phyloP scores from a whole-genome alignment of 2,113 vertebrate genomes.

The Percopsis transmontana region DNA sequence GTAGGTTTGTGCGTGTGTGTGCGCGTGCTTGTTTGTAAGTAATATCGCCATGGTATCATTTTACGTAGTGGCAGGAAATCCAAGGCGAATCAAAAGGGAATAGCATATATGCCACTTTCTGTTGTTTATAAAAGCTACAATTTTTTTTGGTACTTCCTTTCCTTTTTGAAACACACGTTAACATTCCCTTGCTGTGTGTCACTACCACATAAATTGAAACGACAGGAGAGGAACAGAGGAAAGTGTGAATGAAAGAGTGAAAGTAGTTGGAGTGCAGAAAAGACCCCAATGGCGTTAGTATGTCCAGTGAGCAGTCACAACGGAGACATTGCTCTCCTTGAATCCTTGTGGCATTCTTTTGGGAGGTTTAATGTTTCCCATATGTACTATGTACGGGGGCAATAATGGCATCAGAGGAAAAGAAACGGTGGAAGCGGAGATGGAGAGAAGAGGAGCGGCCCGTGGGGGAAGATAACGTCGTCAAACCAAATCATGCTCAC shows the following conservation, averaged over 20 bases:
- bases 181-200: not conserved
- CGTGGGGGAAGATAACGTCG: constrained; percentile 15
- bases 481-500: constrained; percentile 36
- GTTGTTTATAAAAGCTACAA: too few species aligned
- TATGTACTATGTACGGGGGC: constrained; percentile 47
- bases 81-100: not conserved
- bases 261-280: constrained; percentile 17
- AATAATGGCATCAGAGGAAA: constrained; percentile 39
- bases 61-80: not conserved
- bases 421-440: constrained; percentile 14
- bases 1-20: constrained; percentile 39
- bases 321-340: constrained; percentile 33
- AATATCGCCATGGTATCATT: too few species aligned
- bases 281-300: constrained; percentile 14
- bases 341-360: constrained; percentile 34
- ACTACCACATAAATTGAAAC: constrained; percentile 11
- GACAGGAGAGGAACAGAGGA: constrained; percentile 23
- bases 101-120: not conserved
- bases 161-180: not conserved
- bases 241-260: constrained; percentile 26
- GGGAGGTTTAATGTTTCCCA: constrained; percentile 65
- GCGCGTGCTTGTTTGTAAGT: constrained; percentile 19
- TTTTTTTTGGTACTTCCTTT: too few species aligned
- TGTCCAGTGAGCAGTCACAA: constrained; percentile 31
- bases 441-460: not conserved